Evolutionary conservation across 92 coral and sea anemone genomes (phyloP).

Genomic region (Epizoanthus scotinus): DNA sequence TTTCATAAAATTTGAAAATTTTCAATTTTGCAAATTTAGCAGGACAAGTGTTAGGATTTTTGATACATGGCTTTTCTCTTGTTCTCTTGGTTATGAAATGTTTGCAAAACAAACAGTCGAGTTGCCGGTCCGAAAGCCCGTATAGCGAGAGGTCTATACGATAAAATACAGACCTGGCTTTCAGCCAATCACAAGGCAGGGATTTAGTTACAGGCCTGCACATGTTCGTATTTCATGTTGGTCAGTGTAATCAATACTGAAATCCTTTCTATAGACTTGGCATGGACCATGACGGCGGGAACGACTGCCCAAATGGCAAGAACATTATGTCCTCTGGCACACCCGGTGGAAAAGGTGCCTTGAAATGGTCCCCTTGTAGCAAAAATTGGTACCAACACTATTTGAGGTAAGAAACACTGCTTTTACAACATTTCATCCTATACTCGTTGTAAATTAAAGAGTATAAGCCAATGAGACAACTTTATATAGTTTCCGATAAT

Average conservation of each 20-base stretch:
- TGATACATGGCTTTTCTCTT: too few relatives aligned
- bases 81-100: too few relatives aligned
- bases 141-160: too few relatives aligned
- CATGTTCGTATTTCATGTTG: too few relatives aligned
- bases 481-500: background rate
- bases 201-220: too few relatives aligned
- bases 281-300: slow-evolving; percentile 69
- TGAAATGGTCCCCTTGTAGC: slow-evolving; percentile 86
- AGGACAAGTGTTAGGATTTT: too few relatives aligned
- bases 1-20: too few relatives aligned
- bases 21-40: too few relatives aligned
- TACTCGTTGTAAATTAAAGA: background rate
- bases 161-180: too few relatives aligned
- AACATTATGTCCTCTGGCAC: slow-evolving; percentile 76
- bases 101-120: too few relatives aligned
- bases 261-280: slow-evolving; percentile 62
- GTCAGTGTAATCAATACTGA: background rate
- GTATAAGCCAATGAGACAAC: background rate
- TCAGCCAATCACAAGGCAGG: too few relatives aligned
- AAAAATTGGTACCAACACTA: slow-evolving; percentile 60
- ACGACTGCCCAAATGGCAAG: slow-evolving; percentile 67
- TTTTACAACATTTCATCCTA: background rate
- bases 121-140: too few relatives aligned
- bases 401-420: slow-evolving; percentile 56
- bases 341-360: slow-evolving; percentile 71